Evolutionary conservation across 2,888 invertebrate genomes (phyloP), one percentile per base, ranked within the genome.

Genomic region (Hirtodrosophila confusa): DNA sequence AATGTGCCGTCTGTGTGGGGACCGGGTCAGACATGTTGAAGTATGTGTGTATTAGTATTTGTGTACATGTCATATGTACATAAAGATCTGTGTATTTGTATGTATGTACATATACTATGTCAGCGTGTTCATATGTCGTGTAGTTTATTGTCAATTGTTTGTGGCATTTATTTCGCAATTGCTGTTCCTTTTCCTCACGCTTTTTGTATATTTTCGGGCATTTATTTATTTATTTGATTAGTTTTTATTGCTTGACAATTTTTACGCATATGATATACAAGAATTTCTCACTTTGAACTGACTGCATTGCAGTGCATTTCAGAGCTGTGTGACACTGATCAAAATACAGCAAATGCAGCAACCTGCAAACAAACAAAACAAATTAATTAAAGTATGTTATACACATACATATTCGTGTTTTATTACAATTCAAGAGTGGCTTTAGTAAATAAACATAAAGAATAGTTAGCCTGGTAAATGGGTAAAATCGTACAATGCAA

Each of bases 81-180:
- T 48, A 50, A 17, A 17, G 17, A 17, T 17, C 40, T 50, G 51
- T 51, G 51, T 41, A 51, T 27, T 35, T 37, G 27, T 27, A 40
- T 23, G 31, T 35, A 39, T 43, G 23, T 36, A 24, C n/a, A 11
- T 29, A 10, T 17, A 10, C 12, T 56, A 17, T 57, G 36, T 39
- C 45, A 45, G 51, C 39, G 37, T 61, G 12, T 51, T 24, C 31
- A 33, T 63, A 48, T 53, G 41, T 66, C 47, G 36, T 60, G 68
- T 64, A 74, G 75, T 83, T 75, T 80, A 86, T 83, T 83, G 86
- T 80, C 82, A 86, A 82, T 82, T 82, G 86, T 75, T 84, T 84
- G 84, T 80, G 83, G 84, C 82, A 83, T 86, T 86, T 86, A 86
- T 86, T 85, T 69, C 65, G 75, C 78, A 83, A 80, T 86, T 82